These are phyloP conservation scores for Trematomus loennbergii DNA, from an alignment of 2,113 vertebrate species.

Conservation along the genomic window DNA sequence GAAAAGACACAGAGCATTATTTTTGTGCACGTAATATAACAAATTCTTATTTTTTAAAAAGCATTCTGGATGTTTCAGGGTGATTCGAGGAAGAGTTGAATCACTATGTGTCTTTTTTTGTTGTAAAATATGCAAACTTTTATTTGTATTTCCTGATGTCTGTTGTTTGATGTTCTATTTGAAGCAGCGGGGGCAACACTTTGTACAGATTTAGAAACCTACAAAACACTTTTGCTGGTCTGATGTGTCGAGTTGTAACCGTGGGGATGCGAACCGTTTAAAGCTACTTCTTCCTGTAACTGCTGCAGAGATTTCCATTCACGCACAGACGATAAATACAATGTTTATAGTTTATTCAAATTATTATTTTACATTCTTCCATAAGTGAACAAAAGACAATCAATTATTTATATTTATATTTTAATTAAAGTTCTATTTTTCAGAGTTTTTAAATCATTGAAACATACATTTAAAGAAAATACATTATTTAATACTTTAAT, in stretches of 20 bases:
- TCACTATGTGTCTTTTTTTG: slow-evolving; percentile 84
- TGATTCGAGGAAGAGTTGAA: slow-evolving; percentile 79
- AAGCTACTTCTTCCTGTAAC: slow-evolving; percentile 82
- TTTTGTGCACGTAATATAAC: slow-evolving; percentile 80
- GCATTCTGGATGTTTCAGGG: slow-evolving; percentile 81
- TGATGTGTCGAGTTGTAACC: slow-evolving; percentile 64
- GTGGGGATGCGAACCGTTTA: slow-evolving; percentile 79
- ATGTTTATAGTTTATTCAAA: slow-evolving; percentile 58
- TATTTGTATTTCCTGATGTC: slow-evolving; percentile 79
- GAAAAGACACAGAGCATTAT: slow-evolving; percentile 79
- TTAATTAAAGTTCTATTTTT: slow-evolving; percentile 75
- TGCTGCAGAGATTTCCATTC: slow-evolving; percentile 67
- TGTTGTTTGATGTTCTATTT: slow-evolving; percentile 79
- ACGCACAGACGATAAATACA: slow-evolving; percentile 52
- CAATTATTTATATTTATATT: slow-evolving; percentile 83
- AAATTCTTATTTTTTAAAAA: slow-evolving; percentile 81
- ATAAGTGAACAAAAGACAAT: slow-evolving; percentile 81
- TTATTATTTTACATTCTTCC: slow-evolving; percentile 47
- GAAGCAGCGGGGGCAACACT: slow-evolving; percentile 74
- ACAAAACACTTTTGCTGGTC: slow-evolving; percentile 71
- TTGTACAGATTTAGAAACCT: slow-evolving; percentile 80
- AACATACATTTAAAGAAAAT: slow-evolving; percentile 64
- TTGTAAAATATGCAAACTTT: slow-evolving; percentile 85
- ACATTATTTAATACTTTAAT: slow-evolving; percentile 70
- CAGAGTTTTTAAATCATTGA: slow-evolving; percentile 65